Evolutionary conservation across 2,797 vertebrate species (phyloP).

Genomic region (Ceryle rudis): DNA sequence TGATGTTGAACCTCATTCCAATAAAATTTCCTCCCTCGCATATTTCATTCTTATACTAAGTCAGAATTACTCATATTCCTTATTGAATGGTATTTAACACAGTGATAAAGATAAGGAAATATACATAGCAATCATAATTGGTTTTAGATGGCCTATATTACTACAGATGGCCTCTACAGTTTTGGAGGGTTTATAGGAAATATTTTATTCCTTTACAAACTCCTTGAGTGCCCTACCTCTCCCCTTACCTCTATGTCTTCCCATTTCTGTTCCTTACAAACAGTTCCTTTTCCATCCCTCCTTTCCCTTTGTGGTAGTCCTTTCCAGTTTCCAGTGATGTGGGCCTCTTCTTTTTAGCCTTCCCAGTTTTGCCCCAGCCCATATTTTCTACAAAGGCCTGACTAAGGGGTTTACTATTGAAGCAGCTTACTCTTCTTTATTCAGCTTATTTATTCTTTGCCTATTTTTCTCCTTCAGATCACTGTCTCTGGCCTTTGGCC

Average conservation of each 20-base stretch:
- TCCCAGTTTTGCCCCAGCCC: neutral
- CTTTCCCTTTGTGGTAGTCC: neutral
- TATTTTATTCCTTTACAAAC: neutral
- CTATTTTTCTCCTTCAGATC: neutral
- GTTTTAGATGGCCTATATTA: neutral
- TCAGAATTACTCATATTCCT: slow-evolving; percentile 24
- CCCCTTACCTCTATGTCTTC: neutral
- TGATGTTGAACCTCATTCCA: slow-evolving; percentile 55
- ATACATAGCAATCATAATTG: neutral
- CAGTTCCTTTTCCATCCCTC: neutral
- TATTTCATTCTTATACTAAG: slow-evolving; percentile 25
- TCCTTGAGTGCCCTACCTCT: neutral
- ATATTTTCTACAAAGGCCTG: neutral
- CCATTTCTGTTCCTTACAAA: neutral
- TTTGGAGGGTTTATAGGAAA: neutral
- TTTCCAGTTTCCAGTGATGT: neutral
- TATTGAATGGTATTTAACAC: slow-evolving; percentile 21
- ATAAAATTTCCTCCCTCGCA: slow-evolving; percentile 59
- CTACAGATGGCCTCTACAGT: neutral
- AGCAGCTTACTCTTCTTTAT: neutral
- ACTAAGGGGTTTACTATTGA: neutral
- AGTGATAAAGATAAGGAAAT: slow-evolving; percentile 5
- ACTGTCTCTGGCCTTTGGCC: neutral
- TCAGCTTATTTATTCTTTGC: neutral
- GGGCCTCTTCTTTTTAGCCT: neutral